These are phyloP conservation scores for Pseudochromis fuscus DNA, from an alignment of 2,797 vertebrate genomes.

Conservation along the genomic window DNA sequence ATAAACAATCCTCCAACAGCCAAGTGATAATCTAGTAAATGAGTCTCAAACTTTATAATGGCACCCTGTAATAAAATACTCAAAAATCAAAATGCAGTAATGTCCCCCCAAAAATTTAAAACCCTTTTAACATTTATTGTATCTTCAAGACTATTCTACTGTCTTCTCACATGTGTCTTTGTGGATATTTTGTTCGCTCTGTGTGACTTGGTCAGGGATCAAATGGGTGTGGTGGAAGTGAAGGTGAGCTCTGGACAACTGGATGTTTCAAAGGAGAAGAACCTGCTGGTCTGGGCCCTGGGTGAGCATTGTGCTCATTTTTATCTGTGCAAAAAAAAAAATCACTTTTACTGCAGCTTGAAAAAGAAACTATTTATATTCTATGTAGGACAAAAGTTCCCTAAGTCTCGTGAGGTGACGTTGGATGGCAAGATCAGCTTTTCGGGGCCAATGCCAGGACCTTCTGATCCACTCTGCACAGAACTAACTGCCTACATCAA, in stretches of 20 bases:
- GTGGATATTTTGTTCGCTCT: neutral
- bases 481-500: conserved; percentile 92
- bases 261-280: conserved; percentile 92
- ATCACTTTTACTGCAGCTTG: neutral
- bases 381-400: conserved; percentile 93
- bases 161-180: no score
- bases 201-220: conserved; percentile 82
- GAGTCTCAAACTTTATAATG: no score
- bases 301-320: conserved; percentile 81
- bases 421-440: conserved; percentile 91
- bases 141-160: no score
- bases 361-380: conserved; percentile 2
- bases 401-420: conserved; percentile 91
- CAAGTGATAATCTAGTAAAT: no score
- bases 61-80: no score
- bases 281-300: conserved; percentile 90
- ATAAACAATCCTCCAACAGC: no score
- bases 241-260: conserved; percentile 92
- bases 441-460: conserved; percentile 81
- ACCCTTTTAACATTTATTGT: no score
- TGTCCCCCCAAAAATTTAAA: no score
- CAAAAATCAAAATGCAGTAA: no score
- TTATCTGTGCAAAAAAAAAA: neutral
- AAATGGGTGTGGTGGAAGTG: conserved; percentile 88
- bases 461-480: conserved; percentile 89